Base-by-base conservation (phyloP, 2,797 vertebrate genomes). In the Sitta carolinensis region DNA sequence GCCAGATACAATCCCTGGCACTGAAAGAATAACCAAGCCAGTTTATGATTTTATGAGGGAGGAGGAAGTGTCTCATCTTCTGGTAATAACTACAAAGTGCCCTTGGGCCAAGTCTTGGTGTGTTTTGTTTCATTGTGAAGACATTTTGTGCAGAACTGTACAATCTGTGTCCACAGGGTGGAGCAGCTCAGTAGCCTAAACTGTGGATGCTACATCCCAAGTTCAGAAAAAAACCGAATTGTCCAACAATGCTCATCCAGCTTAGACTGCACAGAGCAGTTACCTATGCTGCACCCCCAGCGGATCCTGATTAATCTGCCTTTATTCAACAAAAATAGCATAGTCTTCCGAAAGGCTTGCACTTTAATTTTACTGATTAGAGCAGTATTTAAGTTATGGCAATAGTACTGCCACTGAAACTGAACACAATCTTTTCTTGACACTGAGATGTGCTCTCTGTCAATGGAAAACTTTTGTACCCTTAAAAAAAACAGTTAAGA, bases 91-190 rank as follows among this genome's bases (percentile, higher is more conserved):
- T 47, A 64, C 29, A 54, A 10, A 67, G 25, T 47, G 64, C 67
- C 77, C 67, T 62, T 62, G 54, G 62, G 23, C 9, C 52, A 79
- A 22, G 30, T 68, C 22, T 55, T 2, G 1, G 9, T 47, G 18
- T 47, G 38, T n/a, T 90, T 42, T 27, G 32, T 59, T 61, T n/a
- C 7, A 1, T 25, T 45, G 51, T 10, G 66, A 85, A 29, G 62
- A 29, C 21, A 18, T 1, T 10, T 61, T 63, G 55, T 36, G 69
- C 51, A 77, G 78, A 75, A 61, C 40, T 23, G 66, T 17, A 25
- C 3, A 8, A 62, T 40, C 48, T 81, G 29, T 83, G 84, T 43
- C 96, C 97, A 96, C 96, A 73, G 88, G 96, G 89, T 96, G 96
- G 96, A 92, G 96, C 84, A 95, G 78, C 75, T 76, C 63, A 80